These are phyloP conservation scores for Zonitis immaculata DNA, from an alignment of 2,888 invertebrate species.

Conservation along the genomic window DNA sequence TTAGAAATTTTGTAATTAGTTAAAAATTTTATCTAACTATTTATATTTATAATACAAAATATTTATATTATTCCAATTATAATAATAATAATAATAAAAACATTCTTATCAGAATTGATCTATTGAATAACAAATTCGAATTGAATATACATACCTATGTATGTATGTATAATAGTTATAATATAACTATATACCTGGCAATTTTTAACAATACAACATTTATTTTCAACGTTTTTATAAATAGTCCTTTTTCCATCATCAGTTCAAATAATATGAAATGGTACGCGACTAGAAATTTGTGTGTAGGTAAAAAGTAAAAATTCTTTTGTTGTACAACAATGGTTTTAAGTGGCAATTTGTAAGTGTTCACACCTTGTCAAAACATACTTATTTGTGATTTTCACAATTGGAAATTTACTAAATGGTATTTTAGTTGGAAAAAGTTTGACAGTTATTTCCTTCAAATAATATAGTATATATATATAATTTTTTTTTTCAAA, in stretches of 20 bases:
- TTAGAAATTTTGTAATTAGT: constrained; percentile 7
- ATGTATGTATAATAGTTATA: no score
- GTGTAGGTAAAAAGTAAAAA: constrained; percentile 10
- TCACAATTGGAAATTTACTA: constrained; percentile 1
- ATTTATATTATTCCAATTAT: constrained; percentile 8
- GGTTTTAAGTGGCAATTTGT: constrained; percentile 36
- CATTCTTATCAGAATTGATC: not conserved
- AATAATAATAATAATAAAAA: not conserved
- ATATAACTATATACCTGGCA: no score
- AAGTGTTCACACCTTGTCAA: constrained; percentile 35
- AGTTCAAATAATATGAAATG: constrained; percentile 3
- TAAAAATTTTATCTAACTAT: no score
- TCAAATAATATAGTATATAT: not conserved
- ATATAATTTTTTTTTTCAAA: not conserved
- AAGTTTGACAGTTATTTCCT: constrained; percentile 17
- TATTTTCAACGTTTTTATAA: not conserved
- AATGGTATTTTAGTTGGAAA: not conserved
- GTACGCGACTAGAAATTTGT: constrained; percentile 3
- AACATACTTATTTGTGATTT: constrained; percentile 26
- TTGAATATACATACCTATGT: no score
- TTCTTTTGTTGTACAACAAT: constrained; percentile 19
- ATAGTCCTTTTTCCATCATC: not conserved
- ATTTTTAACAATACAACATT: not conserved
- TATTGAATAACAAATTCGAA: not conserved
- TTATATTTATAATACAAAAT: no score